Conservation (phyloP, 64 coral and sea anemone species). For the Montipora cactus region DNA sequence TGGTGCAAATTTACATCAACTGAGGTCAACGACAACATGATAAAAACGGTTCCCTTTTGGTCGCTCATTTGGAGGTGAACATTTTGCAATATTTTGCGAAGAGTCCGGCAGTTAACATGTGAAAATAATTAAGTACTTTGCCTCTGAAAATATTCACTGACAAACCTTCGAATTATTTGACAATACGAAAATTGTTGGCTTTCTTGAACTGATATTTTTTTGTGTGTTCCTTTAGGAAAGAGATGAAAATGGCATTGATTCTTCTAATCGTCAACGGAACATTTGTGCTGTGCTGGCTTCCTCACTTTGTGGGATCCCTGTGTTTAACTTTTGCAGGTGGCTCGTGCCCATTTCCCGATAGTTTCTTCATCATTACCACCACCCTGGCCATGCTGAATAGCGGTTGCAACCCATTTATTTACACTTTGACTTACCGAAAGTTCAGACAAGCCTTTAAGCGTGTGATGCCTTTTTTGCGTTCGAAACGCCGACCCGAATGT, state of each 20-base stretch:
- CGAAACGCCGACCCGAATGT: not conserved
- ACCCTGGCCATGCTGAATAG: slow-evolving; percentile 81
- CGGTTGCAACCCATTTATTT: slow-evolving; percentile 75
- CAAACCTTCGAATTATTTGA: no score
- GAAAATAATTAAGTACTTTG: no score
- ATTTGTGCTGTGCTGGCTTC: slow-evolving; percentile 61
- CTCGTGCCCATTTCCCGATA: slow-evolving; percentile 67
- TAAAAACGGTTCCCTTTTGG: no score
- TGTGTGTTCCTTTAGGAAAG: slow-evolving; percentile 39
- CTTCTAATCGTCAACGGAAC: slow-evolving; percentile 71
- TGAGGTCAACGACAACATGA: no score
- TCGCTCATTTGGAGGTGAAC: no score
- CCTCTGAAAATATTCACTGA: no score
- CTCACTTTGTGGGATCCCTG: slow-evolving; percentile 69
- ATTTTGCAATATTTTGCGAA: no score
- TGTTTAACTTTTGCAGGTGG: slow-evolving; percentile 52
- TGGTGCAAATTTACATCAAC: no score
- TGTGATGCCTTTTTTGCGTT: slow-evolving; percentile 14
- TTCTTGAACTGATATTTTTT: not conserved
- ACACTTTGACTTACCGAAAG: slow-evolving; percentile 50
- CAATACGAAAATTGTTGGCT: no score
- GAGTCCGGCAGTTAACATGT: no score
- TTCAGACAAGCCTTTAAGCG: slow-evolving; percentile 43
- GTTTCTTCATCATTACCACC: slow-evolving; percentile 69
- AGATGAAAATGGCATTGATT: slow-evolving; percentile 67